Percentiles rank a stretch among this genome's conserved stretches.
Evolutionary conservation across 2,888 invertebrate genomes (phyloP).

Genomic region (Drosophila emarginata): DNA sequence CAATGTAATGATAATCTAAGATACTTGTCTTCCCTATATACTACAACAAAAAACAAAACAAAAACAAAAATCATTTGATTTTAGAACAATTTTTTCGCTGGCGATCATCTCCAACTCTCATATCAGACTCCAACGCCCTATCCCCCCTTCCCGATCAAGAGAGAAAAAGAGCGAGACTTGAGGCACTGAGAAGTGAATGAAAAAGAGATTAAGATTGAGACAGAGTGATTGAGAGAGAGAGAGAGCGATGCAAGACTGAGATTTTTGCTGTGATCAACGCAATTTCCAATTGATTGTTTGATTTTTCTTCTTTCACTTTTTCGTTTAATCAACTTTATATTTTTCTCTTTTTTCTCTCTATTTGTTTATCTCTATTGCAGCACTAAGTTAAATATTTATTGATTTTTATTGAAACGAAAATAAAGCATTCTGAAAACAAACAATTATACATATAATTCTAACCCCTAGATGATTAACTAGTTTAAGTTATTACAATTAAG

Average conservation of each 20-base stretch:
- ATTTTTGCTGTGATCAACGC: constrained; percentile 21
- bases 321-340: constrained; percentile 26
- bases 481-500: constrained; percentile 48
- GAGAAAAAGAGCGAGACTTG: not conserved
- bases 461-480: constrained; percentile 53
- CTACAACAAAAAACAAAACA: not conserved
- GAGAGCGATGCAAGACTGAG: constrained; percentile 35
- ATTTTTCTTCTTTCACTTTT: constrained; percentile 19
- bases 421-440: constrained; percentile 16
- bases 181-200: constrained; percentile 10
- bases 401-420: constrained; percentile 16
- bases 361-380: constrained; percentile 44
- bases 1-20: not conserved
- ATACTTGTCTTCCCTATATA: not conserved
- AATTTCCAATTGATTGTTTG: constrained; percentile 25
- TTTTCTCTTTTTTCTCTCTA: constrained; percentile 36
- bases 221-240: constrained; percentile 15
- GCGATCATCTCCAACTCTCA: not conserved
- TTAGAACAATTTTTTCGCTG: constrained; percentile 31
- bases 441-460: constrained; percentile 32
- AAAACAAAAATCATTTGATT: constrained; percentile 7
- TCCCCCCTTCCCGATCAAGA: too few species aligned
- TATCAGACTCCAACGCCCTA: not conserved
- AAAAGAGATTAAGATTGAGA: not conserved
- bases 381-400: constrained; percentile 35